Base-by-base conservation (phyloP, 2,113 vertebrate genomes). In the Coptodon rendalli region DNA sequence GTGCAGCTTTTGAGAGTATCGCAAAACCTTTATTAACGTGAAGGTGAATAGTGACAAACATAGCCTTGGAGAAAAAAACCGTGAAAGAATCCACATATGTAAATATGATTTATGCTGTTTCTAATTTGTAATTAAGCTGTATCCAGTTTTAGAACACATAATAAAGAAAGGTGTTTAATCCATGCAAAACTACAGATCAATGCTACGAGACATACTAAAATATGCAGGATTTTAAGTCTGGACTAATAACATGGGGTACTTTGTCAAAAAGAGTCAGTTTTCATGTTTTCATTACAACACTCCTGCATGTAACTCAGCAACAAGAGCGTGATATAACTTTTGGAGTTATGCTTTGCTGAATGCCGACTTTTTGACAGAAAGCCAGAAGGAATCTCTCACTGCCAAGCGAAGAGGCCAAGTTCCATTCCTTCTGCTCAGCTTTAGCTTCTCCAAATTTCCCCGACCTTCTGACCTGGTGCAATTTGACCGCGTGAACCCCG, bases 391-490 rank as follows among this genome's bases (percentile, higher is more conserved):
- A 94, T 95, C 76, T 95, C 89, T 91, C 91, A 89, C 89, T 92
- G 94, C 89, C 93, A 92, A 91, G 94, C 73, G 53, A 96, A 93
- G 93, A 95, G 90, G 93, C 91, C 93, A 92, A 86, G 88, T 89
- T 94, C 82, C 92, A 93, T 93, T 92, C 88, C 93, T 94, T 88
- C 91, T 90, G 90, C 93, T 93, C 82, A 83, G 87, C 79, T 83
- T 89, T 22, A 80, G 89, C 91, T 90, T 66, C 85, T 93, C 89
- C 92, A 92, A 90, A 94, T 94, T 89, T 89, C 85, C 48, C 85
- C 86, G 83, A 93, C 92, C 93, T 87, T 79, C 89, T 94, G 93
- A 95, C 92, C 94, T 87, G 52, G 34, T 85, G 92, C 90, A 89
- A 86, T 93, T 86, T 89, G 82, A 93, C 92, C 63, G 59, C 29